Conservation (phyloP, 1,140 invertebrate species). For the Drosophila quadrilineata region DNA sequence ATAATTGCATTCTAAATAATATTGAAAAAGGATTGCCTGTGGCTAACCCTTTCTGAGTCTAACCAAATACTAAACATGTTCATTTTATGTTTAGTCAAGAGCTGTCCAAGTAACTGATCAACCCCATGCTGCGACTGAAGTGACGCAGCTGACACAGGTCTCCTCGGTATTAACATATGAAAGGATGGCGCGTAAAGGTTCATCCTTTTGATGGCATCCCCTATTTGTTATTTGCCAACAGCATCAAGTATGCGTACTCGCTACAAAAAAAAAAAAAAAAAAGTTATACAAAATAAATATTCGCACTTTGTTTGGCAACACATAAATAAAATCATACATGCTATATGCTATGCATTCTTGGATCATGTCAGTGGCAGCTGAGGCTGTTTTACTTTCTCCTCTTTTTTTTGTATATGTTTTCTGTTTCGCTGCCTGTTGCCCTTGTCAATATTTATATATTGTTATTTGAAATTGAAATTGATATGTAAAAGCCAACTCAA, state of each 20-base stretch:
- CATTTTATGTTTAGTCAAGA: background rate
- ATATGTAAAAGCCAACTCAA: constrained; percentile 37
- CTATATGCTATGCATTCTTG: constrained; percentile 30
- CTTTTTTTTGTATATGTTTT: too few relatives aligned
- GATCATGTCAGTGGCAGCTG: constrained; percentile 63
- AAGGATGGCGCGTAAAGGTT: constrained; percentile 21
- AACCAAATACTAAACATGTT: too few relatives aligned
- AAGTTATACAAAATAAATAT: constrained; percentile 42
- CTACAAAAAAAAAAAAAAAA: constrained; percentile 9
- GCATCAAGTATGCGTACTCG: constrained; percentile 36
- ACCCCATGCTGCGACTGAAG: constrained; percentile 2
- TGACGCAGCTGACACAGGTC: constrained; percentile 18
- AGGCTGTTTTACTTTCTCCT: constrained; percentile 45
- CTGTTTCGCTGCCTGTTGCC: constrained; percentile 45
- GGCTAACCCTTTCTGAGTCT: constrained; percentile 10
- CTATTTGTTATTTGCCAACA: constrained; percentile 27
- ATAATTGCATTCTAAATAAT: constrained; percentile 21
- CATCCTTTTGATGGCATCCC: constrained; percentile 23
- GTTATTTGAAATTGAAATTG: constrained; percentile 50
- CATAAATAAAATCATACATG: constrained; percentile 25
- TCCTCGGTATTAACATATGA: constrained; percentile 40
- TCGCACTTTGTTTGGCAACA: constrained; percentile 34
- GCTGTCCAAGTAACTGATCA: constrained; percentile 13
- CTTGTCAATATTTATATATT: constrained; percentile 65
- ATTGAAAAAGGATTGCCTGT: background rate